These are phyloP conservation scores for Mola mola DNA, from an alignment of 2,113 vertebrate genomes.

Conservation along the genomic window DNA sequence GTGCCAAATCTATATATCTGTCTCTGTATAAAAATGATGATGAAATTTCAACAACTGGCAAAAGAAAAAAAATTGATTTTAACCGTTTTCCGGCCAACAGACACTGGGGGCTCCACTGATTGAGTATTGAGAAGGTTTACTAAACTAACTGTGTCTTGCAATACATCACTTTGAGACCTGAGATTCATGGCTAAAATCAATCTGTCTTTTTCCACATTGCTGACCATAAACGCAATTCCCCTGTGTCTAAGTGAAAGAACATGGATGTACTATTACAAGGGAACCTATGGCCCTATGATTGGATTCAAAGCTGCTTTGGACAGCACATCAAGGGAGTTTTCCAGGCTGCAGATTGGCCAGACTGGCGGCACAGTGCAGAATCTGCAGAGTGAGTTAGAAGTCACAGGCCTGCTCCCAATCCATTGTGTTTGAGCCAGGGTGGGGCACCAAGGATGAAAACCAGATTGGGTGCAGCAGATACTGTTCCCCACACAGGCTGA, in stretches of 20 bases:
- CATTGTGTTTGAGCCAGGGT: constrained; percentile 76
- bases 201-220: constrained; percentile 74
- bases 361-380: constrained; percentile 75
- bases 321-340: constrained; percentile 77
- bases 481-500: constrained; percentile 49
- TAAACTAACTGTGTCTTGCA: constrained; percentile 46
- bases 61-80: constrained; percentile 36
- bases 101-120: constrained; percentile 32
- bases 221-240: constrained; percentile 69
- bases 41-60: constrained; percentile 54
- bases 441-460: constrained; percentile 75
- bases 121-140: constrained; percentile 53
- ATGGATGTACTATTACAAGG: constrained; percentile 78
- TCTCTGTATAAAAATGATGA: constrained; percentile 36
- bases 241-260: constrained; percentile 67
- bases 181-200: constrained; percentile 63
- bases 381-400: constrained; percentile 80
- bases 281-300: constrained; percentile 78
- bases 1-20: constrained; percentile 20
- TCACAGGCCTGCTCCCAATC: constrained; percentile 76
- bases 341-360: constrained; percentile 71
- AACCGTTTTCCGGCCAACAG: constrained; percentile 31
- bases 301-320: constrained; percentile 80
- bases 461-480: constrained; percentile 65
- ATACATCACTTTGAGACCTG: constrained; percentile 42